Evolutionary conservation across 2,113 vertebrate species (phyloP), one percentile per base, ranked within the genome.

Genomic region (Calidris pugnax): DNA sequence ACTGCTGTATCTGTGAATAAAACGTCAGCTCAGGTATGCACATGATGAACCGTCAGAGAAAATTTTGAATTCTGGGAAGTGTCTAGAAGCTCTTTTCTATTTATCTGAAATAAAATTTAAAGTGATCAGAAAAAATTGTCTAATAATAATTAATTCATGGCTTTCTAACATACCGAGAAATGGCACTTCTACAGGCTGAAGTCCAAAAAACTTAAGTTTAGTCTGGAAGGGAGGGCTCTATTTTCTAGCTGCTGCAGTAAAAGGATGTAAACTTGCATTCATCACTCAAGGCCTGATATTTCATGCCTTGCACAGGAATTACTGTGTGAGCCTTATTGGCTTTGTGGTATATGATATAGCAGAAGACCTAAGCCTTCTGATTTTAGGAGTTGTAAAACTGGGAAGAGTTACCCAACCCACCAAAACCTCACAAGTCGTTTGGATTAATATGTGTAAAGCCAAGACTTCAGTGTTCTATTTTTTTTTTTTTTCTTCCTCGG

Each of bases 381-480:
- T 11, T 0, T 0, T 0, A 60, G 23, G 43, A 73, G 28, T 22
- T 39, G 10, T 37, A 60, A 72, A 74, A 55, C 66, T 45, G n/a
- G 12, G 18, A 77, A 20, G 4, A 30, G 32, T 32, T 57, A 35
- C 19, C 18, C 28, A 55, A 41, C 13, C 23, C 35, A 30, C 15
- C 8, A 72, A 50, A 60, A 47, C 32, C 21, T 59, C 30, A 26
- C 22, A 47, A 72, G 41, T 74, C 6, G 11, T 51, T 85, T 56
- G 33, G 19, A 14, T 12, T 39, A 22, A 2, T 24, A 53, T 12
- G 3, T 47, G 21, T 72, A 50, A 75, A 87, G 23, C 17, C 23
- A 59, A 55, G 53, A 15, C 12, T 88, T 81, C 32, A 12, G 32
- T 14, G 9, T 48, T 32, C 39, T 69, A 12, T 1, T 13, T 32